Base-by-base conservation (phyloP, 2,888 invertebrate species). In the Augiades crinisus region DNA sequence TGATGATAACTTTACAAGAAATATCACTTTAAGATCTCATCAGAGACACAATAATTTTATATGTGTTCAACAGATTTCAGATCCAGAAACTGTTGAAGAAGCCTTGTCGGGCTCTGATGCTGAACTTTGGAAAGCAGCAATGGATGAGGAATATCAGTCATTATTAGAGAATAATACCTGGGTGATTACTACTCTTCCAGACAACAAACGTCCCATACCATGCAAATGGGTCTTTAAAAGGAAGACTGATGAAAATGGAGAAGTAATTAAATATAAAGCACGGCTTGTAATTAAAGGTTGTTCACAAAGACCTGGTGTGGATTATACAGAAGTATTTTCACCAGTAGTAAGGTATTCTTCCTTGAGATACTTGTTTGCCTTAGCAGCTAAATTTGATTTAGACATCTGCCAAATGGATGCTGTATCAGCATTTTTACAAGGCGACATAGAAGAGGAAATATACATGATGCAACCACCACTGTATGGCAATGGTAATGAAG, bases 151-250 rank as follows among this genome's bases (percentile, higher is more conserved):
- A 10, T 38, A 38, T 3, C 5, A 22, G 13, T 21, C 13, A 2
- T 12, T 38, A 12, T 6, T 38, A 6, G 38, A 38, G 7, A 38
- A 38, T 13, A 22, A 38, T 6, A 38, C 38, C 5, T 38, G 38
- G 38, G 38, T 12, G 3, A 22, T 38, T 10, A 38, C 22, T 38
- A 13, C 13, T 38, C 38, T 38, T 12, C 37, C 38, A 13, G 3
- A 5, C 3, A 2, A 13, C 7, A 38, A 38, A 12, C 21, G 4
- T 30, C n/a, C 52, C 0, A 58, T 66, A 4, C 59, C 59, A 12
- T 56, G 56, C 24, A 67, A 63, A 57, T 70, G 64, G 63, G 59
- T 64, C 2, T 64, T 55, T 43, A 63, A 63, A 47, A 53, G 34
- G 0, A 63, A 65, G 54, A 56, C 43, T 8, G 38, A 60, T 53